Conservation (phyloP, 2,113 vertebrate genomes). For the Hemichromis elongatus region DNA sequence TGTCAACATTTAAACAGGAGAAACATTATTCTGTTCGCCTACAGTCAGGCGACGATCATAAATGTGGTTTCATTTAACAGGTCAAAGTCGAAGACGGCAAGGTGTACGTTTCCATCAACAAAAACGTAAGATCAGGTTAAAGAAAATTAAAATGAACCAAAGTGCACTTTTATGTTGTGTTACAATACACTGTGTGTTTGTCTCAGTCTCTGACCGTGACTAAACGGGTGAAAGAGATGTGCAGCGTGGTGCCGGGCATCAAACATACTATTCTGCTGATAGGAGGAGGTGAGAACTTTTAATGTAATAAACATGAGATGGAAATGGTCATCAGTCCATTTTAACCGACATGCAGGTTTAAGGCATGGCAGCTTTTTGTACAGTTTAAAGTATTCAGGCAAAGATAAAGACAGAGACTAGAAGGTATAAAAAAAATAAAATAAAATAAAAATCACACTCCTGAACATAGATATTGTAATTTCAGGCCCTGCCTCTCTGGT, state of each 20-base stretch:
- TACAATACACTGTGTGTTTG: not conserved
- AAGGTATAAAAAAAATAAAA: not conserved
- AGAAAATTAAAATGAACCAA: not conserved
- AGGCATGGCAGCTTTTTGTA: not conserved
- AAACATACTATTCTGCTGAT: constrained; percentile 67
- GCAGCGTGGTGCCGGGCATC: constrained; percentile 52
- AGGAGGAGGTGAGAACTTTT: constrained; percentile 72
- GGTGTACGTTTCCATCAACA: constrained; percentile 75
- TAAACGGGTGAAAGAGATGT: constrained; percentile 74
- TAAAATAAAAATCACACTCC: not conserved
- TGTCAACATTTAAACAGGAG: too few species aligned
- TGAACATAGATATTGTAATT: not conserved
- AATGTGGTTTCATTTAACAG: constrained; percentile 52
- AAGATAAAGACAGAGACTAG: not conserved
- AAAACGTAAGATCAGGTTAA: constrained; percentile 65
- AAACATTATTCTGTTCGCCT: not conserved
- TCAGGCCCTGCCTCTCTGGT: constrained; percentile 81
- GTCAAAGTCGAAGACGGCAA: constrained; percentile 76
- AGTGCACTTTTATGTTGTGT: not conserved
- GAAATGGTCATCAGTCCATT: not conserved
- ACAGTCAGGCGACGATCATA: not conserved
- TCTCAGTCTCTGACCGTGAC: constrained; percentile 68
- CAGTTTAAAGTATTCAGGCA: not conserved
- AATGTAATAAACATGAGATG: not conserved
- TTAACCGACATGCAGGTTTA: not conserved